Base-by-base conservation (phyloP, 2,113 vertebrate species). In the Bucco capensis region DNA sequence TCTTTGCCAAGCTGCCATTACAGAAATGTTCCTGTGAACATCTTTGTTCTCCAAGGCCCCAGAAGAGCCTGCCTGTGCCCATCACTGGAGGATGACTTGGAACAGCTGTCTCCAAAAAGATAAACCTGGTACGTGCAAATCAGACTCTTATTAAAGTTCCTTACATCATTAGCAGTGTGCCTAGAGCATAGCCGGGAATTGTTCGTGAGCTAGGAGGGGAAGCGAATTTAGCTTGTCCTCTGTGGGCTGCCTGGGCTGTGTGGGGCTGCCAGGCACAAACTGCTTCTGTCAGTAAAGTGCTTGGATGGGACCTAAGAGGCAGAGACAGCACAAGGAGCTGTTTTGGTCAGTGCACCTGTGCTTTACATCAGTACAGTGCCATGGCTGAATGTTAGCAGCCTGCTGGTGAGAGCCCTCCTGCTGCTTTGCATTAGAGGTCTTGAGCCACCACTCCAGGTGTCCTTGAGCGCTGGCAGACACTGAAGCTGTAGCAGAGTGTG, bases 1-100 rank as follows among this genome's bases (percentile, higher is more conserved):
- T 46, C 51, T 64, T 47, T 1, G 1, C 6, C 1, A 33, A 71
- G 11, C 24, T 6, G 6, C 12, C 0, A 0, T 24, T 5, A 14
- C 89, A 18, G 62, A 72, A 72, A 8, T 12, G 57, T 38, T 72
- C 49, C 49, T 38, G 15, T 24, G 54, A 47, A 5, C 1, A 0
- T 51, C 73, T 75, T 46, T 54, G n/a, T 64, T 72, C 44, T 64
- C 53, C 27, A 9, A 5, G 27, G 35, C 40, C 33, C 12, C 17
- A 31, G 50, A 47, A n/a, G 10, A 70, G 30, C 58, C 47, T 86
- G 60, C 13, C 47, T 42, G 27, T 42, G 56, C 31, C 70, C 11
- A 1, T 50, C 42, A 17, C 51, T 8, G 0, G 19, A 66, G 42
- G 61, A 40, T 3, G 74, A 22, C n/a, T 88, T 3, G 1, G 1